Evolutionary conservation across 2,888 invertebrate species (phyloP), one percentile per base, ranked within the genome.

Genomic region (Nipponacmea schrenckii): DNA sequence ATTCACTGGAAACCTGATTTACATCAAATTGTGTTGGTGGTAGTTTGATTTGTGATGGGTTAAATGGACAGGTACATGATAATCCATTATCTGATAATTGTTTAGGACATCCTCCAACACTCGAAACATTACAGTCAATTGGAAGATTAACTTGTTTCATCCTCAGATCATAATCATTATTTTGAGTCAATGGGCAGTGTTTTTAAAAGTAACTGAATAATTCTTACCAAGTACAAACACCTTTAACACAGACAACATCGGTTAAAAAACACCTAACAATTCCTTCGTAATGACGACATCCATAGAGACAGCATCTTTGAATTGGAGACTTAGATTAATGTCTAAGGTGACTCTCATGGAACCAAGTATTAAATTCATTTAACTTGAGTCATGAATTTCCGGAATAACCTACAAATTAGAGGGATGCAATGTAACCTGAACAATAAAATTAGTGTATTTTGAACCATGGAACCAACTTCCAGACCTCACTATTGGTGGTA

Each of bases 31-130:
- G 39, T 20, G 72, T 44, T 1, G 64, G 48, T 39, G 68, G 68
- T 0, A 72, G 56, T n/a, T 24, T 15, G 15, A 72, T 50, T 26
- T 15, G 20, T 17, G 24, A 12, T 14, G 68, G 72, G 44, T 68
- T 69, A 45, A 72, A 72, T 15, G 72, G 72, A 44, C 72, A 72
- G 24, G 72, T 72, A 56, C 72, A 72, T 24, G 68, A 65, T 5
- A 72, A 56, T 69, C 72, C 72, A 68, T 72, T 64, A 44, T 63
- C 65, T 12, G 64, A n/a, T n/a, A 72, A 65, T 4, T 64, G 65
- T 39, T 31, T 17, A 7, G 72, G 72, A 64, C 72, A 72, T 20
- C 63, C 48, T 17, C 65, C 65, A 1, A 26, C 24, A 5, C 39
- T 39, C 39, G 10, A 39, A 39, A 10, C 39, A 39, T 39, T 8